These are phyloP conservation scores for Brachionus rubens DNA, from an alignment of 1,140 invertebrate genomes.

Conservation along the genomic window DNA sequence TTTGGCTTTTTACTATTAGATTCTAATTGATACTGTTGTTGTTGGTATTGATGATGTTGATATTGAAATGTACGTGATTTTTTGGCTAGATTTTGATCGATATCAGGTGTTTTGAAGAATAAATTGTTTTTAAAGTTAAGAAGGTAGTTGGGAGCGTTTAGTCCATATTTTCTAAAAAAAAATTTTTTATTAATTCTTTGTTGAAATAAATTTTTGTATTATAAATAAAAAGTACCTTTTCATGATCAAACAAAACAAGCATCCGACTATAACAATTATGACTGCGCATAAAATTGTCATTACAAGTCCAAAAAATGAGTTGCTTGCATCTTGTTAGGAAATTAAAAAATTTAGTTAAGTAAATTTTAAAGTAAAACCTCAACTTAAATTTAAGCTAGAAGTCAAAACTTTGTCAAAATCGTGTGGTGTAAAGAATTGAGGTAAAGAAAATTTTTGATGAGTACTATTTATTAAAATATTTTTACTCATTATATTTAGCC, in stretches of 20 bases:
- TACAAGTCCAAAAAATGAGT: slow-evolving; percentile 24
- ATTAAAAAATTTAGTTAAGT: neutral
- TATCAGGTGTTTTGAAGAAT: slow-evolving; percentile 16
- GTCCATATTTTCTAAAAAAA: slow-evolving; percentile 40
- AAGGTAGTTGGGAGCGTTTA: slow-evolving; percentile 30
- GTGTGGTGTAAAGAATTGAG: no score
- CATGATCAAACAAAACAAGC: slow-evolving; percentile 40
- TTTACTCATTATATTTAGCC: no score
- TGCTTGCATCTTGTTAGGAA: neutral
- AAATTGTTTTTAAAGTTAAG: slow-evolving; percentile 44
- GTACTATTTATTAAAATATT: no score
- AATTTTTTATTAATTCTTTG: slow-evolving; percentile 19
- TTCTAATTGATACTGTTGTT: slow-evolving; percentile 29
- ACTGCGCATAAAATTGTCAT: slow-evolving; percentile 39
- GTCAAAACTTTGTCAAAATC: no score
- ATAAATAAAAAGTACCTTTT: slow-evolving; percentile 37
- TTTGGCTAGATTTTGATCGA: slow-evolving; percentile 19
- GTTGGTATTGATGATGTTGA: slow-evolving; percentile 19
- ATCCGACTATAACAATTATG: slow-evolving; percentile 33
- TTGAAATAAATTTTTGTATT: neutral
- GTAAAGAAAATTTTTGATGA: no score
- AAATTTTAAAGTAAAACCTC: no score
- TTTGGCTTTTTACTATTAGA: neutral
- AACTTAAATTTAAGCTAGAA: no score
- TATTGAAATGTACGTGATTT: slow-evolving; percentile 26